phyloP scores from a whole-genome alignment of 2,113 vertebrate genomes.

The Onychorhynchus coronatus region DNA sequence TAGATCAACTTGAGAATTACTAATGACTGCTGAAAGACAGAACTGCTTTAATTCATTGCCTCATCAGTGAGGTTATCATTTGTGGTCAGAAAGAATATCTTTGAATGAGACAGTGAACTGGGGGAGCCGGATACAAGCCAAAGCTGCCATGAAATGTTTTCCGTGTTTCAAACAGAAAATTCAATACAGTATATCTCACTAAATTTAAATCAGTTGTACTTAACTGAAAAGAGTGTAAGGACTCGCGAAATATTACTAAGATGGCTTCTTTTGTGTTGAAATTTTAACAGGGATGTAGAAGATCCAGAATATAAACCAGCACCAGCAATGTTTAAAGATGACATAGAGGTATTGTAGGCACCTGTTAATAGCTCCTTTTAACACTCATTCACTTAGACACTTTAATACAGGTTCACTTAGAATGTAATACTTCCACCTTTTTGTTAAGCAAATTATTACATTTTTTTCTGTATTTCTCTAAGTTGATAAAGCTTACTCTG shows the following conservation, averaged over 20 bases:
- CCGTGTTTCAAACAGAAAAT: background rate
- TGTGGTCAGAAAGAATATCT: background rate
- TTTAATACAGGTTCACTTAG: background rate
- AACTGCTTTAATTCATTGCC: background rate
- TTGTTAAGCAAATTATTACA: background rate
- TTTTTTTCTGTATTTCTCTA: background rate
- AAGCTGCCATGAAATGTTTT: background rate
- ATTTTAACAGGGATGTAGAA: conserved; percentile 88
- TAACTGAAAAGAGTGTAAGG: background rate
- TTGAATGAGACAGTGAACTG: background rate
- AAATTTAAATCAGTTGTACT: background rate
- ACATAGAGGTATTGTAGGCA: conserved; percentile 85
- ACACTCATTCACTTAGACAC: background rate
- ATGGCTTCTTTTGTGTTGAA: conserved; percentile 13
- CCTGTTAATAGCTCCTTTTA: background rate
- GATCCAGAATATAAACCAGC: conserved; percentile 98
- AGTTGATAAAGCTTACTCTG: accelerated
- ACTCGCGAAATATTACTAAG: background rate
- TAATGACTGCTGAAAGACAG: background rate
- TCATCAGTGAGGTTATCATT: background rate
- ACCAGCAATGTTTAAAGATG: conserved; percentile 94
- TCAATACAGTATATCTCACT: background rate
- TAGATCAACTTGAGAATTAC: background rate
- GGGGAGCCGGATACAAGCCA: background rate
- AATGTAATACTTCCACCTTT: background rate